Base-by-base conservation (phyloP, 2,113 vertebrate species). In the Microcebus tavaratra region DNA sequence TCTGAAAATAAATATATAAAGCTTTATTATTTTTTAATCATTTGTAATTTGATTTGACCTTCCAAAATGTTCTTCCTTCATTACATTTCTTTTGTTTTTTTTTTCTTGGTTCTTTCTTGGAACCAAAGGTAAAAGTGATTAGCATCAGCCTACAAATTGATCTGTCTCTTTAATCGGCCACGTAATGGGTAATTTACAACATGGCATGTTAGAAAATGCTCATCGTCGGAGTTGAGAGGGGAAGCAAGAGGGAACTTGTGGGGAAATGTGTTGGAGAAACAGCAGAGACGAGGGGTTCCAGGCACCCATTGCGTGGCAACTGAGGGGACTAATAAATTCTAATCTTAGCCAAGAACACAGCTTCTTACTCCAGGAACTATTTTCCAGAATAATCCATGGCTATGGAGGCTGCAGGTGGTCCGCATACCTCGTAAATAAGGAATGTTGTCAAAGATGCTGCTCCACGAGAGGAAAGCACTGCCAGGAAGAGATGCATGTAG, bases 21-120 rank as follows among this genome's bases (percentile, higher is more conserved):
- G n/a, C 42, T 73, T 27, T 83, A 94, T 88, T 91, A 86, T 68
- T 94, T 80, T 80, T 94, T 96, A 93, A 96, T 97, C 63, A 89
- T 91, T 93, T 86, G 7, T 90, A 93, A 92, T 96, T 97, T 96
- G 95, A 90, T 88, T 90, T 90, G 84, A 29, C 45, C 18, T 90
- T 61, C 72, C n/a, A 7, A 68, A 80, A 79, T 89, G 50, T 81
- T 70, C 70, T 94, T 76, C 45, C 55, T 94, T 91, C 20, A 57
- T 89, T 93, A 34, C 27, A 61, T 89, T 92, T 91, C 25, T 31
- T 85, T 65, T 45, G 45, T n/a, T 61, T 34, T 61, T 34, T 61
- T 6, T 42, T 12, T 86, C 36, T 91, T 75, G 36, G 29, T 79
- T 93, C n/a, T 91, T 20, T 89, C 31, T 59, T 57, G 73, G 73